A percentile compares a stretch with the other conserved stretches of the same genome.
phyloP scores from a whole-genome alignment of 2,888 invertebrate genomes.

The Rhagonycha lutea region DNA sequence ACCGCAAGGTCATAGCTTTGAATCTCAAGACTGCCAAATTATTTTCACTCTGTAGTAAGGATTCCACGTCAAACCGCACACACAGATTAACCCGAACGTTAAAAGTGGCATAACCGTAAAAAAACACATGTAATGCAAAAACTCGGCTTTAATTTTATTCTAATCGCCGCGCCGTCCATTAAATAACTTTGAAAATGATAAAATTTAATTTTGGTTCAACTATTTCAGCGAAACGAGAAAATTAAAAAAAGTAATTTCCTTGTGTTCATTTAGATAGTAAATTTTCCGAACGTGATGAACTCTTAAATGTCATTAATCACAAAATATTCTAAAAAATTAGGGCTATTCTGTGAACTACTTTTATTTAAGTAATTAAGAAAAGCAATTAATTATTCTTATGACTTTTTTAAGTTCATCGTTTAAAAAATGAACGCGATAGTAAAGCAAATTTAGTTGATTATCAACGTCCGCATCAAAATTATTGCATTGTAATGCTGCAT shows the following conservation, averaged over 20 bases:
- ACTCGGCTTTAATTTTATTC: not conserved
- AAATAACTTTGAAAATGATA: not conserved
- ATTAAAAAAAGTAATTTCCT: not conserved
- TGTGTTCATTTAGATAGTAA: not conserved
- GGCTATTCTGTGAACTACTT: not conserved
- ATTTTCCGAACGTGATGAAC: not conserved
- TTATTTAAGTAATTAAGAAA: not conserved
- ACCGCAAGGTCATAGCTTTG: no score
- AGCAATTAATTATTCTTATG: not conserved
- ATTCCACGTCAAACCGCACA: no score
- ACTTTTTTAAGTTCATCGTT: not conserved
- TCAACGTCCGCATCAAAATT: not conserved
- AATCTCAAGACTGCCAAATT: no score
- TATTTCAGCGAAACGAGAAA: not conserved
- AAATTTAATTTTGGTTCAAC: not conserved
- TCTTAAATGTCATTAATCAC: not conserved
- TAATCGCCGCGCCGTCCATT: not conserved
- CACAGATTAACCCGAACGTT: no score
- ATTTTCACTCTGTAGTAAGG: no score
- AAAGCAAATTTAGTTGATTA: not conserved
- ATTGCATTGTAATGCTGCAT: no score
- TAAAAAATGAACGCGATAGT: not conserved
- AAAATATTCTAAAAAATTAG: not conserved
- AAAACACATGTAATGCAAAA: not conserved
- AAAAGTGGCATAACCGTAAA: no score